phyloP scores from a whole-genome alignment of 1,140 invertebrate genomes.

The Atta texana region DNA sequence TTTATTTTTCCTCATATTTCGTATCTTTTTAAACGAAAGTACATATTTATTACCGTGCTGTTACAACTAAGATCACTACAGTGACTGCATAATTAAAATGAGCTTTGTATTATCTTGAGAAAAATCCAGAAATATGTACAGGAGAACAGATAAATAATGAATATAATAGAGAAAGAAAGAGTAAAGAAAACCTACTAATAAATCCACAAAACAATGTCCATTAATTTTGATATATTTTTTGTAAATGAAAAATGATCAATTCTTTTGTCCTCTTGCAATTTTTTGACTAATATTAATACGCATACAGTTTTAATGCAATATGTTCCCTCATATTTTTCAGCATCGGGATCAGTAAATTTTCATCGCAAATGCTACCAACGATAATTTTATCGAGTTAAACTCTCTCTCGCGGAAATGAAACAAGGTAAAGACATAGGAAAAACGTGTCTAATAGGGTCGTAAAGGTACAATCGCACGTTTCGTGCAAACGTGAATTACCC shows the following conservation, averaged over 20 bases:
- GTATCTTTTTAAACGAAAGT: no score
- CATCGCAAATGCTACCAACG: not conserved
- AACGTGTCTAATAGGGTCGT: constrained; percentile 65
- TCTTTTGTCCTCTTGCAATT: not conserved
- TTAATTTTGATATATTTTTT: constrained; percentile 3
- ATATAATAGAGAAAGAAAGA: not conserved
- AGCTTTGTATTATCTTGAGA: not conserved
- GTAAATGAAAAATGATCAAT: not conserved
- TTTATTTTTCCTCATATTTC: no score
- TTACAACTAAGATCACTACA: not conserved
- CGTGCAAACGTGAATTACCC: constrained; percentile 62
- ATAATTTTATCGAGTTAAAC: constrained; percentile 27
- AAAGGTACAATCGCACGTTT: constrained; percentile 65
- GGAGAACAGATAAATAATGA: not conserved
- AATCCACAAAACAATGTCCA: not conserved
- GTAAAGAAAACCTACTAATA: not conserved
- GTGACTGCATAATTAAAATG: no score
- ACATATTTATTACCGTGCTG: not conserved
- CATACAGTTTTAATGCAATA: not conserved
- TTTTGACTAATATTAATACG: not conserved
- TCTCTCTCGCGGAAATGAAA: not conserved
- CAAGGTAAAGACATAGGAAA: constrained; percentile 7
- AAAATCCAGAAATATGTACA: not conserved
- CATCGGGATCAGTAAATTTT: constrained; percentile 21
- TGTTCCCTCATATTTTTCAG: not conserved